Evolutionary conservation across 1,140 invertebrate genomes (phyloP).

Genomic region (Aphis gossypii): DNA sequence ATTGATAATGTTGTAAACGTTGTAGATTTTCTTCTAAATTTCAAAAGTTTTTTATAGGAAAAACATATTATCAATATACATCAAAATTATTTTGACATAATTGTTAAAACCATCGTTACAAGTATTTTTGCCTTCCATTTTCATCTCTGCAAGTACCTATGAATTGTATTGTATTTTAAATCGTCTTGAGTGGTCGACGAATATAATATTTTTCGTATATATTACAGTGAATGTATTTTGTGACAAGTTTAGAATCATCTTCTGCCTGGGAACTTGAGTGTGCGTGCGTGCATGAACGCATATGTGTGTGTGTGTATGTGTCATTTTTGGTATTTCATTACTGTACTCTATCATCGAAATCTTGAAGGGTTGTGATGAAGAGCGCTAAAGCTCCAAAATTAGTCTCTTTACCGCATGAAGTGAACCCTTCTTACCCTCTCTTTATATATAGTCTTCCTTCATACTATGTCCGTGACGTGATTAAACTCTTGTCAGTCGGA

Average conservation of each 20-base stretch:
- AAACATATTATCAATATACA: neutral
- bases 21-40: neutral
- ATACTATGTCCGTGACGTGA: slow-evolving; percentile 51
- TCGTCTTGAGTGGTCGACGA: neutral
- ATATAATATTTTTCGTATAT: neutral
- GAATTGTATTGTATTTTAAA: neutral
- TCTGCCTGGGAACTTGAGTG: neutral
- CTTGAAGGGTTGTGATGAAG: slow-evolving; percentile 55
- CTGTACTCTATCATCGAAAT: slow-evolving; percentile 42
- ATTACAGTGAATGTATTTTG: neutral
- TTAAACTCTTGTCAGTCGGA: slow-evolving; percentile 57
- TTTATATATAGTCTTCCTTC: neutral
- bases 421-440: slow-evolving; percentile 22
- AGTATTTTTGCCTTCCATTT: neutral
- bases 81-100: neutral
- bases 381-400: slow-evolving; percentile 55
- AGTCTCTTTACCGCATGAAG: slow-evolving; percentile 52
- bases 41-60: neutral
- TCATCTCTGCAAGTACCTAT: neutral
- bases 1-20: neutral
- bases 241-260: neutral
- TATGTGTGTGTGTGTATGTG: slow-evolving; percentile 10
- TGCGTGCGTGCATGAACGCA: neutral
- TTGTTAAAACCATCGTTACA: neutral
- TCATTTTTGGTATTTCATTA: slow-evolving; percentile 57